Evolutionary conservation across 2,797 vertebrate genomes (phyloP).

Genomic region (Urosaurus nigricauda): DNA sequence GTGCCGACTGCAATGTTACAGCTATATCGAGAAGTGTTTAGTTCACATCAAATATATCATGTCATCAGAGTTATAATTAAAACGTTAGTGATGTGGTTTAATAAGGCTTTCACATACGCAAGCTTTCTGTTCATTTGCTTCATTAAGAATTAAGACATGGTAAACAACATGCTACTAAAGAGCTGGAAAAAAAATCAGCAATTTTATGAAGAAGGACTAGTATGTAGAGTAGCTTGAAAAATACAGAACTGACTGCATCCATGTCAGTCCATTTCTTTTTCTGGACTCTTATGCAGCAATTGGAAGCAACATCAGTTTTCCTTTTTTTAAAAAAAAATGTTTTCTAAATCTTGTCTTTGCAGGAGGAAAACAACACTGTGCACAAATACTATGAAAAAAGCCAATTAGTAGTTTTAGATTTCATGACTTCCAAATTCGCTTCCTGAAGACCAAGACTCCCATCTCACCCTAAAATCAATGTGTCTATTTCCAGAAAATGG

Average conservation of each 20-base stretch:
- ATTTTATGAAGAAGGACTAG: not conserved
- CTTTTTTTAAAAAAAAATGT: not conserved
- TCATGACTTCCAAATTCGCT: not conserved
- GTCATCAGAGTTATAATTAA: not conserved
- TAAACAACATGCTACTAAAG: not conserved
- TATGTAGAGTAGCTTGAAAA: not conserved
- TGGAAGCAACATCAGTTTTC: not conserved
- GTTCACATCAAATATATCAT: not conserved
- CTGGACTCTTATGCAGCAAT: not conserved
- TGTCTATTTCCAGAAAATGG: not conserved
- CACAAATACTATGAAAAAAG: not conserved
- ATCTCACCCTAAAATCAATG: not conserved
- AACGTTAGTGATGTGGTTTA: not conserved
- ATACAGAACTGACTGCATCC: not conserved
- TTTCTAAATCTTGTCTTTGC: not conserved
- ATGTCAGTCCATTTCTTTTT: not conserved
- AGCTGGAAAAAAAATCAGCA: not conserved
- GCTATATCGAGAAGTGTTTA: not conserved
- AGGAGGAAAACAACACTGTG: not conserved
- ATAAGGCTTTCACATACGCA: slow-evolving; percentile 10
- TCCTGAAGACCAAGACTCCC: not conserved
- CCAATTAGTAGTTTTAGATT: not conserved
- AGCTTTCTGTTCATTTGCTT: not conserved
- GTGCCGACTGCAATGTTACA: not conserved
- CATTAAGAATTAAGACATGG: slow-evolving; percentile 2